phyloP scores from a whole-genome alignment of 2,888 invertebrate species.

The Pyrrhosoma nymphula region DNA sequence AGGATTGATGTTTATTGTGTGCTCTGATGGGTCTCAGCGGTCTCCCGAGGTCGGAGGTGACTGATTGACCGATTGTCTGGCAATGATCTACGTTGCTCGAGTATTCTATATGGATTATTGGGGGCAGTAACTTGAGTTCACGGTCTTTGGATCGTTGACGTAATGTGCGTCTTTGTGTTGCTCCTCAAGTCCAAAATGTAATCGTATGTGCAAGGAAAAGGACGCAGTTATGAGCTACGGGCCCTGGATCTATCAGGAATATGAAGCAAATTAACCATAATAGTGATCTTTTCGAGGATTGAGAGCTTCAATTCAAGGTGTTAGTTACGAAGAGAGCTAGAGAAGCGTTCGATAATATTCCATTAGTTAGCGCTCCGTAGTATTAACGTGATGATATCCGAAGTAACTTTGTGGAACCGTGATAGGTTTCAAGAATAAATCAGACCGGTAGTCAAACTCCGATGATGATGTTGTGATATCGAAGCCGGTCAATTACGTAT shows the following conservation, averaged over 20 bases:
- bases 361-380: too few species aligned
- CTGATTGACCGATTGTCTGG: not conserved
- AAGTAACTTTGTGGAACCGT: too few species aligned
- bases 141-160: not conserved
- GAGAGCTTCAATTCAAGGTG: too few species aligned
- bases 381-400: too few species aligned
- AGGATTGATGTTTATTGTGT: not conserved
- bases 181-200: not conserved
- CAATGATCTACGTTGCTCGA: not conserved
- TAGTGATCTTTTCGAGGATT: too few species aligned
- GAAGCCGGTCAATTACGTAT: too few species aligned
- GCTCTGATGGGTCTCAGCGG: not conserved
- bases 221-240: not conserved
- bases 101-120: not conserved
- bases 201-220: not conserved
- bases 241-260: not conserved
- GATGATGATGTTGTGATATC: too few species aligned
- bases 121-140: not conserved
- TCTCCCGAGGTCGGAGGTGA: constrained; percentile 10
- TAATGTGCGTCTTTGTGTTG: not conserved
- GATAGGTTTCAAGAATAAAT: too few species aligned
- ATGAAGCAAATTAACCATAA: not conserved
- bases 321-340: too few species aligned
- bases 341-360: too few species aligned
- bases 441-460: too few species aligned